Base-by-base conservation (phyloP, 2,888 invertebrate species). In the Drosophila mulleri region DNA sequence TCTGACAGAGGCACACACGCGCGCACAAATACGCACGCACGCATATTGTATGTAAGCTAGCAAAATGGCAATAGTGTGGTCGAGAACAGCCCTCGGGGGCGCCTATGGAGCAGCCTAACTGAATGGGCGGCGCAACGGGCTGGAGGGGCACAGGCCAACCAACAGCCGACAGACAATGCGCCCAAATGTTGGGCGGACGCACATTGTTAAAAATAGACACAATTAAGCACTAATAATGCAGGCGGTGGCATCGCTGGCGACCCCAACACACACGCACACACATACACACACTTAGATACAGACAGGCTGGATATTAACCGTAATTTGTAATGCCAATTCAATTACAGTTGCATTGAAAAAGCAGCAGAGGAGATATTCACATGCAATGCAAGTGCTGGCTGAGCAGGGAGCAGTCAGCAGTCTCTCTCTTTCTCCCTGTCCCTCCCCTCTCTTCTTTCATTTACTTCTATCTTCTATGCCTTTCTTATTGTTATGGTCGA, bases 141-240 rank as follows among this genome's bases (percentile, higher is more conserved):
- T 4, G 20, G 35, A 26, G 37, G n/a, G 39, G 60, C 47, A 18
- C 29, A 44, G 72, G 16, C 32, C 32, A 7, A 7, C 53, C 61
- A 60, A 41, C 65, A 77, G 66, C 32, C 32, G 32, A 58, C 67
- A 50, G 32, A 50, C 54, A 75, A 63, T 61, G 70, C 59, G 70
- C 48, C 75, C 70, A 77, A 77, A 75, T 71, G 75, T 79, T 79
- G 73, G 83, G 72, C 80, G 74, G 78, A 83, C 78, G 83, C 70
- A 66, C 68, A 70, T 70, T 72, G 76, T 75, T 90, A 89, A 77
- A 88, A 89, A 89, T 88, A 88, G 89, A 84, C 68, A 78, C 88
- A 88, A 88, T 88, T 88, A 90, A 84, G 88, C 74, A 86, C 75
- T 89, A 87, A 80, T 88, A 88, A 82, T 80, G 80, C 79, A 81